These are phyloP conservation scores for Dinomys branickii DNA, from an alignment of 2,113 vertebrate genomes.

Conservation along the genomic window DNA sequence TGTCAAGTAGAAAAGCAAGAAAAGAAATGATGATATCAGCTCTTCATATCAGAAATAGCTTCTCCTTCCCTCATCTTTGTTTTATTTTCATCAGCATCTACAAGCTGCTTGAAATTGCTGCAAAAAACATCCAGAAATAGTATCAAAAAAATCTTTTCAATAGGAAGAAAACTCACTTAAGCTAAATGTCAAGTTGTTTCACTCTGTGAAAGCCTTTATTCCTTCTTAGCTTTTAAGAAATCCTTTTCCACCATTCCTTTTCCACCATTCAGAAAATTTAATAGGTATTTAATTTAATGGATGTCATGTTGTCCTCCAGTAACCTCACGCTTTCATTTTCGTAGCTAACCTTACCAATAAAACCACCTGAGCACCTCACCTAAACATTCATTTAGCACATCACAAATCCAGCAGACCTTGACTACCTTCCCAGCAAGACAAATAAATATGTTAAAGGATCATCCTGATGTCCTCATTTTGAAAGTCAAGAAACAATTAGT, in stretches of 20 bases:
- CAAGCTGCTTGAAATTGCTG: constrained; percentile 69
- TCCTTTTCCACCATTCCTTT: constrained; percentile 56
- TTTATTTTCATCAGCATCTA: constrained; percentile 77
- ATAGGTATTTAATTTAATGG: constrained; percentile 78
- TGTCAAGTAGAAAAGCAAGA: constrained; percentile 54
- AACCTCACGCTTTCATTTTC: constrained; percentile 72
- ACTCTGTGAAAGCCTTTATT: constrained; percentile 41
- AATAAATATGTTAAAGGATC: constrained; percentile 66
- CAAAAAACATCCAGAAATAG: constrained; percentile 67
- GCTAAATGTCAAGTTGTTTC: constrained; percentile 58
- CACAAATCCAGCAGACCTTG: constrained; percentile 74
- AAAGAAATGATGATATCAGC: constrained; percentile 73
- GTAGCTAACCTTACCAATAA: constrained; percentile 83
- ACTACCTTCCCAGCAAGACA: constrained; percentile 63
- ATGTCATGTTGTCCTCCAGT: constrained; percentile 77
- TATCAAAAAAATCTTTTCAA: constrained; percentile 66
- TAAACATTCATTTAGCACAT: constrained; percentile 75
- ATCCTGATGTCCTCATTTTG: constrained; percentile 59
- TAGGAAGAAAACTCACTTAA: constrained; percentile 62
- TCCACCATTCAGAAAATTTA: constrained; percentile 68
- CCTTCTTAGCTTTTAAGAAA: constrained; percentile 64
- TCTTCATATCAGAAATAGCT: constrained; percentile 69
- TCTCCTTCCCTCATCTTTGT: constrained; percentile 57
- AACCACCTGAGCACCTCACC: constrained; percentile 74
- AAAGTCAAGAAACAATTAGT: constrained; percentile 72